Percentiles rank a stretch among this genome's conserved stretches.
phyloP scores from a whole-genome alignment of 2,113 vertebrate species.

The Arvicanthis niloticus region DNA sequence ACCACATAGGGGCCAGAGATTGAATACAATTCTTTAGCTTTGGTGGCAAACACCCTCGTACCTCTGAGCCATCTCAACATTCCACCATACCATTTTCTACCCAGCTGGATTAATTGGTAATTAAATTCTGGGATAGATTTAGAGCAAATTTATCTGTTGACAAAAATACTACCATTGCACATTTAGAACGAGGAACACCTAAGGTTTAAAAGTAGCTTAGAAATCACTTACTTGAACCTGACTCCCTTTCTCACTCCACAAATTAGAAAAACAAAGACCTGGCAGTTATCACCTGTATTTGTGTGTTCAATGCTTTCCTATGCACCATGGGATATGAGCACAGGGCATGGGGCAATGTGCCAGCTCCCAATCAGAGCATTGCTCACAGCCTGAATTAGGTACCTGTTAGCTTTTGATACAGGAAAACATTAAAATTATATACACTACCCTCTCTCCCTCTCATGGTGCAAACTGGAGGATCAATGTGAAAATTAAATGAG shows the following conservation, averaged over 20 bases:
- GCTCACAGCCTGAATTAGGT: not conserved
- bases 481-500: slow-evolving; percentile 9
- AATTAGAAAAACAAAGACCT: not conserved
- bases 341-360: not conserved
- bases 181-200: not conserved
- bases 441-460: not conserved
- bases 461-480: not conserved
- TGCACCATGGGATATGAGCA: not conserved
- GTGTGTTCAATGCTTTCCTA: rapidly evolving
- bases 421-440: not conserved
- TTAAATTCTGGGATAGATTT: not conserved
- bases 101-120: not conserved
- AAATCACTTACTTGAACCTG: not conserved
- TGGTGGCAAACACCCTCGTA: not conserved
- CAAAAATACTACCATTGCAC: not conserved
- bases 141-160: not conserved
- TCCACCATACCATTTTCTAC: not conserved
- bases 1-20: not conserved
- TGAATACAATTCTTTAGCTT: not conserved
- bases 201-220: not conserved
- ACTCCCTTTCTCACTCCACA: not conserved
- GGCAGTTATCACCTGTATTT: not conserved
- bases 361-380: too few species aligned
- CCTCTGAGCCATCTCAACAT: not conserved
- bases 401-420: not conserved